A percentile compares a stretch with the other conserved stretches of the same genome.
These are phyloP conservation scores for Tubulanus polymorphus DNA, from an alignment of 2,888 invertebrate species.

Conservation along the genomic window DNA sequence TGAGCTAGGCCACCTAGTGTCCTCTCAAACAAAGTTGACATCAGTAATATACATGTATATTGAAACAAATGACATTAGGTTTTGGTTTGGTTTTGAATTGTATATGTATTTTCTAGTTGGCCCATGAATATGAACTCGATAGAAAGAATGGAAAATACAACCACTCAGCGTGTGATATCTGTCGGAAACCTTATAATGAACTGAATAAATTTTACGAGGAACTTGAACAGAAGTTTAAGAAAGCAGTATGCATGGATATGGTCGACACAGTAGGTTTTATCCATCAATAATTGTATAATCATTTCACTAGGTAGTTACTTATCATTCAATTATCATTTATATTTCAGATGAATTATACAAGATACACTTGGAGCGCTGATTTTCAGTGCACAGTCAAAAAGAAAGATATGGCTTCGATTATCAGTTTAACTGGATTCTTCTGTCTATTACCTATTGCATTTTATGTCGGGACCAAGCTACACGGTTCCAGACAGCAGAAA, in stretches of 20 bases:
- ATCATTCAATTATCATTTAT: not conserved
- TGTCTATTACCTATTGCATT: not conserved
- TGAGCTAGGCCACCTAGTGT: no score
- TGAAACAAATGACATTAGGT: no score
- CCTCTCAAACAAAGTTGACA: no score
- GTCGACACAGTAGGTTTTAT: not conserved
- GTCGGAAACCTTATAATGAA: not conserved
- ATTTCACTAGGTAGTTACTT: not conserved
- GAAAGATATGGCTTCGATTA: not conserved
- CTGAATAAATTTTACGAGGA: not conserved
- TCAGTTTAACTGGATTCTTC: not conserved
- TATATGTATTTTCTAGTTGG: no score
- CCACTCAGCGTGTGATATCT: not conserved
- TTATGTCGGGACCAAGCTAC: not conserved
- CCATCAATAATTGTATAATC: not conserved
- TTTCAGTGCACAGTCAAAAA: not conserved
- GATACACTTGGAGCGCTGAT: not conserved
- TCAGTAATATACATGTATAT: no score
- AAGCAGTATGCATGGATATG: not conserved
- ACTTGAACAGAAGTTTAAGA: not conserved
- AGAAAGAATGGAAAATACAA: no score
- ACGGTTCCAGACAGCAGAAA: not conserved
- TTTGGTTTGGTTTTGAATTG: no score
- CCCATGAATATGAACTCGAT: no score
- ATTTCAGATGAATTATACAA: constrained; percentile 1